A percentile compares a stretch with the other conserved stretches of the same genome.
These are phyloP conservation scores for Zonotrichia albicollis DNA, from an alignment of 2,797 vertebrate genomes.

Conservation along the genomic window DNA sequence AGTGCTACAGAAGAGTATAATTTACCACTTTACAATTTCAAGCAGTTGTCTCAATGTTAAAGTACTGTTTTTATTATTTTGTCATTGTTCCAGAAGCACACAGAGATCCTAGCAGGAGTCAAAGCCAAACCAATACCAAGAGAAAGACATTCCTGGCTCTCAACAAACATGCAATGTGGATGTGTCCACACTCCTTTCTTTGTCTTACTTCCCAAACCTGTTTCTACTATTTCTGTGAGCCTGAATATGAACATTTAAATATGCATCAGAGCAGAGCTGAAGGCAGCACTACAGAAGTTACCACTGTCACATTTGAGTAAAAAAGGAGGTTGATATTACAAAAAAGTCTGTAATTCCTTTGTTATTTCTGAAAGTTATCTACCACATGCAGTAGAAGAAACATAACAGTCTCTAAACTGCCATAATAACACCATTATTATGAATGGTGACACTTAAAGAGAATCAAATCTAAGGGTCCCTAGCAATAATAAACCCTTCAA, in stretches of 20 bases:
- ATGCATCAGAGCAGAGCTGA: not conserved
- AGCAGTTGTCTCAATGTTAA: not conserved
- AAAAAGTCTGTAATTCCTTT: not conserved
- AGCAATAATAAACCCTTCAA: not conserved
- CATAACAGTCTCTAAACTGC: not conserved
- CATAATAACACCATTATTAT: not conserved
- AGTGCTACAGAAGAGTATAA: not conserved
- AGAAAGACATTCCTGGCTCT: not conserved
- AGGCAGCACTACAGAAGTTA: not conserved
- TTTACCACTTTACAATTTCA: not conserved
- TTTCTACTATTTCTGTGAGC: not conserved
- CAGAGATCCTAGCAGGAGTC: not conserved
- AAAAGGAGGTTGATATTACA: not conserved
- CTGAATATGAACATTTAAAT: not conserved
- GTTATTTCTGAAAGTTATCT: not conserved
- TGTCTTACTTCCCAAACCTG: not conserved
- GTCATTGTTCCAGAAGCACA: not conserved
- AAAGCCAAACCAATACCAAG: conserved; percentile 6
- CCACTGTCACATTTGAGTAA: not conserved
- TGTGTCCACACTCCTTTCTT: not conserved
- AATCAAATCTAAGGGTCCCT: not conserved
- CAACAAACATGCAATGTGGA: not conserved
- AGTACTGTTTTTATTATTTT: not conserved
- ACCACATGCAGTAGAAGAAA: not conserved
- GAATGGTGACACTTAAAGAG: not conserved